These are phyloP conservation scores for Amniataba percoides DNA, from an alignment of 2,797 vertebrate species.

Conservation along the genomic window DNA sequence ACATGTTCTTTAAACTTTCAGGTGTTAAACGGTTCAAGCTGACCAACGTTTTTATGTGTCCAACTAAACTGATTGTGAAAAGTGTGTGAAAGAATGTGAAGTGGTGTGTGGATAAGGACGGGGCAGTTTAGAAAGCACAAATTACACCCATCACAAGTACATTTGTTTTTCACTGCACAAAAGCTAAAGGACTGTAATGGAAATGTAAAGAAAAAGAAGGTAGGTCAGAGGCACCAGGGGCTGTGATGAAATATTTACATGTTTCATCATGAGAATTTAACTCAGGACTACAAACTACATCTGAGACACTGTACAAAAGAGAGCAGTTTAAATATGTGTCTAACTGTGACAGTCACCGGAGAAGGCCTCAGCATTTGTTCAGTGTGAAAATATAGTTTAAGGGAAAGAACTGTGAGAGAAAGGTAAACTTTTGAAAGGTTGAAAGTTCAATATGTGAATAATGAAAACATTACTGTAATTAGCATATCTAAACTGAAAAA, in stretches of 20 bases:
- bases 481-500: background rate
- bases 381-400: background rate
- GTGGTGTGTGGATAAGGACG: background rate
- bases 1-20: background rate
- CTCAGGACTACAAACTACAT: background rate
- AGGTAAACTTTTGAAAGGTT: background rate
- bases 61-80: background rate
- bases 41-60: constrained; percentile 6
- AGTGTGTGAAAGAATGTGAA: constrained; percentile 3
- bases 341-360: background rate
- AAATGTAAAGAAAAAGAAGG: background rate
- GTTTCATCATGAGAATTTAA: background rate
- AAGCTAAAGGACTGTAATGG: background rate
- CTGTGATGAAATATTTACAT: background rate
- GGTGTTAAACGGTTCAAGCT: background rate
- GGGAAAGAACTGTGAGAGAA: too few relatives aligned
- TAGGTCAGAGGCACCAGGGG: background rate
- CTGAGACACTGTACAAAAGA: background rate
- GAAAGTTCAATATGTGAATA: background rate
- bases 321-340: background rate
- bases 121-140: background rate
- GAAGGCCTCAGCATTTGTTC: background rate
- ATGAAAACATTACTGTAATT: background rate
- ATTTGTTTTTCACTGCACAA: constrained; percentile 4
- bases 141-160: background rate